Conservation (phyloP, 2,113 vertebrate species). For the Muscicapa adusta region DNA sequence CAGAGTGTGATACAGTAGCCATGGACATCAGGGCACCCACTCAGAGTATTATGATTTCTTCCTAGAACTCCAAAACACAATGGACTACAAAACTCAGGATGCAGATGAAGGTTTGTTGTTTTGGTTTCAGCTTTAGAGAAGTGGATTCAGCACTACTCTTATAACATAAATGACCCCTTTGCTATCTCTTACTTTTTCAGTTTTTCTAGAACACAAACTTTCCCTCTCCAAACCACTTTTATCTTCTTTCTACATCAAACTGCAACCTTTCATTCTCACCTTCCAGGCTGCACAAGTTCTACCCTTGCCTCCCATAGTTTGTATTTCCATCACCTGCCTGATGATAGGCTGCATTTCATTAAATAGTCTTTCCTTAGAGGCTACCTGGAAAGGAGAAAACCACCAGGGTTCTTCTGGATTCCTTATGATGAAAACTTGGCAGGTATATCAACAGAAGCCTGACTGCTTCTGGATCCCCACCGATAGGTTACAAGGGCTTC, state of each 20-base stretch:
- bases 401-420: background rate
- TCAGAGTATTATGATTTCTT: background rate
- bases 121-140: background rate
- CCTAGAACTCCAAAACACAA: background rate
- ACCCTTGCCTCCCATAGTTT: background rate
- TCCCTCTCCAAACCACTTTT: background rate
- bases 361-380: background rate
- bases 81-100: background rate
- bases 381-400: background rate
- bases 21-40: background rate
- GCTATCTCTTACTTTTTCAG: background rate
- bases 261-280: background rate
- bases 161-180: background rate
- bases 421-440: background rate
- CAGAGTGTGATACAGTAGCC: background rate
- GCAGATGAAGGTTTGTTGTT: background rate
- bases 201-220: background rate
- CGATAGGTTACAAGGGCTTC: background rate
- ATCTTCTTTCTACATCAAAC: background rate
- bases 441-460: background rate
- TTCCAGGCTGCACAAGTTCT: background rate
- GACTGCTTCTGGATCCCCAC: background rate
- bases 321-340: background rate
- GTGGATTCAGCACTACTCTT: background rate
- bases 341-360: background rate